A percentile compares a stretch with the other conserved stretches of the same genome.
These are phyloP conservation scores for Eubucco bourcierii DNA, from an alignment of 2,113 vertebrate species.

Conservation along the genomic window DNA sequence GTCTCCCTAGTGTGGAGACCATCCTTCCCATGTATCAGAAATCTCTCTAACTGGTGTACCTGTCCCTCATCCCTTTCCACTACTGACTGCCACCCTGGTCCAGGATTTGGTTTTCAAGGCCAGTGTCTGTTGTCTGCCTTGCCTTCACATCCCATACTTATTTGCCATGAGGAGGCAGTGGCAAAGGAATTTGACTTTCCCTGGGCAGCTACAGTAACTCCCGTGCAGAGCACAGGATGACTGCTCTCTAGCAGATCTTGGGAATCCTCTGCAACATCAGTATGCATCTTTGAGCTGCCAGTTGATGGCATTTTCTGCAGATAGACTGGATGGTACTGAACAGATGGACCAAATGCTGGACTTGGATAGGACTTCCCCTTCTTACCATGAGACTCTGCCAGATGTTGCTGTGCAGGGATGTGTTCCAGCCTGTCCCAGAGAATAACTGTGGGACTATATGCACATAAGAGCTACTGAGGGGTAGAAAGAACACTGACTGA, in stretches of 20 bases:
- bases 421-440: neutral
- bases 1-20: neutral
- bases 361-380: neutral
- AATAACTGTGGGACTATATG: neutral
- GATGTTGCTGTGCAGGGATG: neutral
- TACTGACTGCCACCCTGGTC: neutral
- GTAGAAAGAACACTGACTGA: neutral
- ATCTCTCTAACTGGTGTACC: neutral
- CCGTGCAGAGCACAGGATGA: neutral
- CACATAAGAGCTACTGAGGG: rapidly evolving
- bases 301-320: neutral
- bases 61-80: neutral
- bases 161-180: neutral
- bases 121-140: neutral
- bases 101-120: neutral
- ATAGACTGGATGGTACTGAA: neutral
- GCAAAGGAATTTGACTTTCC: neutral
- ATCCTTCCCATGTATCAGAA: neutral
- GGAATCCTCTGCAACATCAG: neutral
- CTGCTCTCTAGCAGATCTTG: neutral
- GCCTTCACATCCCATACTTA: neutral
- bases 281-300: neutral
- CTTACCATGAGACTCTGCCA: neutral
- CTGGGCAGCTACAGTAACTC: neutral
- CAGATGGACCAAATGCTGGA: neutral